phyloP scores from a whole-genome alignment of 1,140 invertebrate genomes.

The Drosophila ambigua region DNA sequence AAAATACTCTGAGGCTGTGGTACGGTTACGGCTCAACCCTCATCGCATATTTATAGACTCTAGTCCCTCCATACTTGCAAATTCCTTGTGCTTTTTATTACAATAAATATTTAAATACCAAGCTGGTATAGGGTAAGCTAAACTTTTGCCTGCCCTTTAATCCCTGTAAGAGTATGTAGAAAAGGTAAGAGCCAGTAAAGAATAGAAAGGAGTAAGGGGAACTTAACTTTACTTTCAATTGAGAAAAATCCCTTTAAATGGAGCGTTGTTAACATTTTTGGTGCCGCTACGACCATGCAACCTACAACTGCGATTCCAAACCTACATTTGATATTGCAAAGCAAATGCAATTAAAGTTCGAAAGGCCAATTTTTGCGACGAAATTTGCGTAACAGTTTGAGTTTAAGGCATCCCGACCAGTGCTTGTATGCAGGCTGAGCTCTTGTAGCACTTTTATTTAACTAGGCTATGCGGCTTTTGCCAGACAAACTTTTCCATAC shows the following conservation, averaged over 20 bases:
- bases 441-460: constrained; percentile 71
- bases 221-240: constrained; percentile 22
- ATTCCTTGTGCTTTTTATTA: constrained; percentile 54
- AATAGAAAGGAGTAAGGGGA: constrained; percentile 4
- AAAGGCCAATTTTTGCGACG: constrained; percentile 15
- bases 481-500: constrained; percentile 69
- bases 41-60: constrained; percentile 74
- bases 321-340: constrained; percentile 20
- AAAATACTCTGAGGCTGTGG: neutral
- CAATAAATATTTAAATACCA: constrained; percentile 72
- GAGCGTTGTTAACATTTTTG: constrained; percentile 30
- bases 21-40: constrained; percentile 44
- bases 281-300: constrained; percentile 12
- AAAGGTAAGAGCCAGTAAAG: constrained; percentile 23
- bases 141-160: constrained; percentile 28
- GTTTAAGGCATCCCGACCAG: constrained; percentile 5
- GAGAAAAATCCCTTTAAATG: constrained; percentile 40
- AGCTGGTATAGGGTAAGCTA: constrained; percentile 21
- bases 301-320: constrained; percentile 3
- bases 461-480: constrained; percentile 77
- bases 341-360: constrained; percentile 49
- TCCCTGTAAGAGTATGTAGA: neutral
- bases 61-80: constrained; percentile 23
- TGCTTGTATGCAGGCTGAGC: constrained; percentile 34
- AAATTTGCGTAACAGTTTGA: neutral